Percentiles rank a stretch among this genome's conserved stretches.
These are phyloP conservation scores for Gallinago paraguaiae DNA, from an alignment of 2,113 vertebrate genomes.

Conservation along the genomic window DNA sequence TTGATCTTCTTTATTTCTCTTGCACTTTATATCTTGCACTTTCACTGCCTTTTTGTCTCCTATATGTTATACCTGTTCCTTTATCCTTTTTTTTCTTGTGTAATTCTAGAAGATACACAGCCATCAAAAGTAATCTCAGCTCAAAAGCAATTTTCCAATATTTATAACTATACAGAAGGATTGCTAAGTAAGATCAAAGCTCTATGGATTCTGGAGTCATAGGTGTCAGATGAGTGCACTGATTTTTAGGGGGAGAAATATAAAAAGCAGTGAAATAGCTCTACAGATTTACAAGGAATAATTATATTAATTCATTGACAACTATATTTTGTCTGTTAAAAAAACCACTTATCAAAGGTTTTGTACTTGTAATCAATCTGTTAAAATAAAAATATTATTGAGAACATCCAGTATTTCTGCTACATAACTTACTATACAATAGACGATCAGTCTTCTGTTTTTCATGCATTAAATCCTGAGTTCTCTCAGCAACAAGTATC, in stretches of 20 bases:
- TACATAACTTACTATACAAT: conserved; percentile 81
- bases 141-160: neutral
- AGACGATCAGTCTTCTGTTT: conserved; percentile 86
- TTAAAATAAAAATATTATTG: neutral
- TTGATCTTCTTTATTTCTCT: neutral
- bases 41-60: neutral
- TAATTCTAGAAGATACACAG: neutral
- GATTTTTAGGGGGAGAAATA: neutral
- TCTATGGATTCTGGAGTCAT: neutral
- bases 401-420: neutral
- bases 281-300: neutral
- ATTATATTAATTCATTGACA: neutral
- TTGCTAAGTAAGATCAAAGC: neutral
- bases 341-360: neutral
- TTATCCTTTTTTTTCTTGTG: neutral
- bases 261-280: neutral
- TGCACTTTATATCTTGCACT: neutral
- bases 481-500: conserved; percentile 83
- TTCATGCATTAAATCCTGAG: conserved; percentile 85
- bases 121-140: neutral
- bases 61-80: neutral
- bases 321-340: neutral
- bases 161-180: neutral
- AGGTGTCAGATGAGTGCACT: neutral
- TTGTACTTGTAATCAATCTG: neutral